Base-by-base conservation (phyloP, 2,113 vertebrate genomes). In the Himantopus leucocephalus region DNA sequence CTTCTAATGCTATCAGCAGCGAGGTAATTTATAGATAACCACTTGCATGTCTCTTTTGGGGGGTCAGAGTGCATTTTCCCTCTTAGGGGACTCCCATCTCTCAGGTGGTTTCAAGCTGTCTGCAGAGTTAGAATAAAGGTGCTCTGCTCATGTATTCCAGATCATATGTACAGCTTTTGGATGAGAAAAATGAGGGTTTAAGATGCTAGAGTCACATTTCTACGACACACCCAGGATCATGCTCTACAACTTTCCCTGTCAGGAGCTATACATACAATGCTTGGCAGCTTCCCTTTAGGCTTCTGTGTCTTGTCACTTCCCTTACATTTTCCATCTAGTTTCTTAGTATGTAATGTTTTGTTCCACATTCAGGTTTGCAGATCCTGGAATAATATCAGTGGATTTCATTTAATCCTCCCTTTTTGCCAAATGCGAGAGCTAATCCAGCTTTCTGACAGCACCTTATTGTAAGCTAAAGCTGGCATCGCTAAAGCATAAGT, bases 371-470 rank as follows among this genome's bases (percentile, higher is more conserved):
- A 8, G 34, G 37, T 60, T 89, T 2, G 3, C 37, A 80, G 37
- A 90, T 34, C 37, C 34, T 92, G 39, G 32, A 83, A 64, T 74
- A 47, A 26, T 73, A 62, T 50, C 45, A n/a, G 37, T 80, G 78
- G 41, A 66, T 88, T 96, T 90, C 2, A n/a, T 82, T 83, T 88
- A 96, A 83, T 93, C 62, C 78, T 72, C n/a, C 17, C 39, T 92
- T 95, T 94, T 94, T 37, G 43, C 58, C 62, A 41, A 79, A 32
- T 32, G 29, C 48, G 59, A 82, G 63, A 73, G 32, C 32, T 58
- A 70, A 82, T 90, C 63, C 82, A 45, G 22, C 30, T 64, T 94
- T 83, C 67, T 92, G 78, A 80, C 74, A 95, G 53, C 48, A 70
- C 1, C 0, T 91, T 75, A 45, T 29, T 94, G 66, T 82, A 1